Base-by-base conservation (phyloP, 37 sponge, comb jelly and placozoan genomes). In the Aplysina aerophoba region DNA sequence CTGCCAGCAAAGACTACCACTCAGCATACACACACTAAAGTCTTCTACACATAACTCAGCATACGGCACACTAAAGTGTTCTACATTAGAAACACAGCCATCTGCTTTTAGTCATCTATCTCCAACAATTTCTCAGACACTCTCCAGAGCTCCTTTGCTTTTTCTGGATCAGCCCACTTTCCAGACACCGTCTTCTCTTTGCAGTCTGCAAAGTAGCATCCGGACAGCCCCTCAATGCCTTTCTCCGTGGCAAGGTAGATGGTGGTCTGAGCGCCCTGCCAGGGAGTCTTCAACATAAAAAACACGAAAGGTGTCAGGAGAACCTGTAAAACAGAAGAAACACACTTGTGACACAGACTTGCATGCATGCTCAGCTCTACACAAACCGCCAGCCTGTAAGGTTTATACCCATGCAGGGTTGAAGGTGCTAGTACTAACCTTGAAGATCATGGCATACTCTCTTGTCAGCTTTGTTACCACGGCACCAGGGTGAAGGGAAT, bases 211-310 rank as follows among this genome's bases (percentile, higher is more conserved):
- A 90, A 85, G 69, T 94, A 94, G 62, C 81, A 80, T 28, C 93
- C 93, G 57, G 88, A 81, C 4, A 87, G 68, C 34, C 92, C 92
- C 66, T 92, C 77, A 40, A 88, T 31, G 37, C 81, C 86, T 56
- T 91, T 74, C 21, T 83, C 85, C n/a, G 93, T 87, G n/a, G 95
- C 89, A 77, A 93, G 93, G 69, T 89, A 94, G 72, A 94, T 89
- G 36, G 92, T 39, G 22, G 95, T 94, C 83, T 89, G 90, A 36
- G 92, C 92, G 34, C 95, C 94, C 44, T 94, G 88, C 62, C 59
- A 33, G 31, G 92, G 89, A 31, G 90, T 86, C 82, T 89, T 86
- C 22, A 81, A 24, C 37, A 40, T 3, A 2, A 75, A 1, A 53
- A 53, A 75, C 20, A 11, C 6, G 8, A 44, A 44, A 44, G 50